A percentile compares a stretch with the other conserved stretches of the same genome.
Conservation (phyloP, 1,140 invertebrate species). For the Drosophila arizonae region DNA sequence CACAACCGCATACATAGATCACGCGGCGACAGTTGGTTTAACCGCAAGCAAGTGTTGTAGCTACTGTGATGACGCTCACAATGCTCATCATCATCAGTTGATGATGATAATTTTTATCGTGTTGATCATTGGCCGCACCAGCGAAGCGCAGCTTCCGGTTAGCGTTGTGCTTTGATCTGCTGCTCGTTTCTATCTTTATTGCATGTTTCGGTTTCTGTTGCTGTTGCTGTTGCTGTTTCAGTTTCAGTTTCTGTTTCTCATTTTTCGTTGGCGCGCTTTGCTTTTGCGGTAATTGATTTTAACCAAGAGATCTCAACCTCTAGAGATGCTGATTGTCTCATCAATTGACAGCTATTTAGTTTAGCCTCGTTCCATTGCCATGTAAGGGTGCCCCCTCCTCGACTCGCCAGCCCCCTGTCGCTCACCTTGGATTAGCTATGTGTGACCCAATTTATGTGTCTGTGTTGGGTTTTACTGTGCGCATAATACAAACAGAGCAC, state of each 20-base stretch:
- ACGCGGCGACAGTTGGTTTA: slow-evolving; percentile 25
- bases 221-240: not conserved
- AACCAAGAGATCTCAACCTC: slow-evolving; percentile 62
- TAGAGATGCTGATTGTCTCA: slow-evolving; percentile 67
- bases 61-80: slow-evolving; percentile 51
- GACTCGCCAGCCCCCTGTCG: slow-evolving; percentile 13
- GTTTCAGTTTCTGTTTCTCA: slow-evolving; percentile 5
- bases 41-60: slow-evolving; percentile 63
- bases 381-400: slow-evolving; percentile 36
- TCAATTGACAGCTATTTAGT: slow-evolving; percentile 47
- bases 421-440: slow-evolving; percentile 49
- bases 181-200: slow-evolving; percentile 42
- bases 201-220: slow-evolving; percentile 18
- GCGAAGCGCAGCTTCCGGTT: slow-evolving; percentile 70
- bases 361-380: slow-evolving; percentile 27
- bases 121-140: slow-evolving; percentile 27
- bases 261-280: slow-evolving; percentile 15
- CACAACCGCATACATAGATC: slow-evolving; percentile 10
- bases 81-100: slow-evolving; percentile 18
- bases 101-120: slow-evolving; percentile 3
- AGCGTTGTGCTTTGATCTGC: slow-evolving; percentile 45
- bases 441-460: slow-evolving; percentile 55
- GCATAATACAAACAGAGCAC: slow-evolving; percentile 53
- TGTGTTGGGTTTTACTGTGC: slow-evolving; percentile 44
- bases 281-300: slow-evolving; percentile 71